Base-by-base conservation (phyloP, 2,113 vertebrate species). In the Lycaon pictus region DNA sequence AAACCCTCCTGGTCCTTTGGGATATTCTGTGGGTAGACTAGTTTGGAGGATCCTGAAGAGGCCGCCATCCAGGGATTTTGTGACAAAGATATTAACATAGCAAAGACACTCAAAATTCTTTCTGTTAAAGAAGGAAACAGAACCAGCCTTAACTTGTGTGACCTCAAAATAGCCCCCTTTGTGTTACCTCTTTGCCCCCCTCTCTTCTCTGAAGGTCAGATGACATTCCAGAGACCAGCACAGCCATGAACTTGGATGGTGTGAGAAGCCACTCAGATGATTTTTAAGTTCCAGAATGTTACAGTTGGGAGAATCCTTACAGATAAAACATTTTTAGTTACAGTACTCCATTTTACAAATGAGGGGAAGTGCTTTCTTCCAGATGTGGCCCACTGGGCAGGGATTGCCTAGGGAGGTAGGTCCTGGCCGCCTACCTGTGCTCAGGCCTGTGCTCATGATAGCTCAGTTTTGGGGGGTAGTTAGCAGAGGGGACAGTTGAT, bases 311-410 rank as follows among this genome's bases (percentile, higher is more conserved):
- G 56, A 35, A 5, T 20, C 63, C 25, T 53, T 22, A 1, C 10
- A 8, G 67, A 22, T 58, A 13, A 25, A 48, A 5, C 1, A 0
- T 51, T 55, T 60, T 15, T 4, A 87, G 4, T 19, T 20, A 76
- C 7, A 27, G 72, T 27, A 2, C 51, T 81, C 27, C 7, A 0
- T 65, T 35, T 37, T 20, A 48, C 7, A 1, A 35, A 17, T 0
- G 22, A 43, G 51, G 11, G 2, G 32, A 63, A 20, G 56, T 5
- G 55, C 43, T 35, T 48, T 32, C 35, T 48, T n/a, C 35, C 1
- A 7, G 7, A 13, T 7, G 22, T 0, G 56, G 67, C 22, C 62
- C 76, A 32, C 29, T 37, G 22, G 0, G 16, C 25, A 35, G 48
- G 67, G 16, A 11, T 23, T 25, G 32, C 32, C 1, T 1, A 17